Conservation (phyloP, 2,113 vertebrate genomes). For the Lontra canadensis region DNA sequence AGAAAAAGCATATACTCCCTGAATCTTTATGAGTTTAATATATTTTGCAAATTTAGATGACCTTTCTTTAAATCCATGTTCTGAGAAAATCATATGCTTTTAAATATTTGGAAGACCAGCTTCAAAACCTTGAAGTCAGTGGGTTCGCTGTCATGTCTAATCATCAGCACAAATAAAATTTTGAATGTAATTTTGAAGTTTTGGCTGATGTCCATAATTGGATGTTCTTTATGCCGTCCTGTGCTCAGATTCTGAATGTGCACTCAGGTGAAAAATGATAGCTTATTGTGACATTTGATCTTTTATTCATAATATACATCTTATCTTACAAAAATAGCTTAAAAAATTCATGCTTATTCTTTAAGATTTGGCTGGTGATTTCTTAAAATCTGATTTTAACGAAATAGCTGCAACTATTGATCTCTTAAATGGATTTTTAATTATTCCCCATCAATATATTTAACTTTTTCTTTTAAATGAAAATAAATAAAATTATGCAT, state of each 20-base stretch:
- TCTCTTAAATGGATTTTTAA: not conserved
- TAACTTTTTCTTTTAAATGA: not conserved
- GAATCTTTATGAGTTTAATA: not conserved
- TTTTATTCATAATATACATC: not conserved
- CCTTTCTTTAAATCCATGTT: not conserved
- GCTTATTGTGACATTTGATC: not conserved
- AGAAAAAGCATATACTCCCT: not conserved
- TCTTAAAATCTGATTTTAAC: not conserved
- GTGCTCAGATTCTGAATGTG: not conserved
- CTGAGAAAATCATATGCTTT: not conserved
- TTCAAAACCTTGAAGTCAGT: not conserved
- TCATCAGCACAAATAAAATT: not conserved
- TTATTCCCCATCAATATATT: not conserved
- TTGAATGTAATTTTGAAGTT: not conserved
- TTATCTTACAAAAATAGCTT: not conserved
- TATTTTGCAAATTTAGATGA: not conserved
- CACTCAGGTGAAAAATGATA: not conserved
- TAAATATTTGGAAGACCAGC: not conserved
- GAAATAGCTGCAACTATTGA: not conserved
- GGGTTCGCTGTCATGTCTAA: not conserved
- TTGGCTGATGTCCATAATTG: not conserved
- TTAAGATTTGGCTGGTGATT: not conserved
- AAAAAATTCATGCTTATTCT: not conserved
- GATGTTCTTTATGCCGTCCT: not conserved
- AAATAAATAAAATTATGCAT: not conserved